These are phyloP conservation scores for Plecturocebus donacophilus DNA, from an alignment of 2,113 vertebrate genomes.

Conservation along the genomic window DNA sequence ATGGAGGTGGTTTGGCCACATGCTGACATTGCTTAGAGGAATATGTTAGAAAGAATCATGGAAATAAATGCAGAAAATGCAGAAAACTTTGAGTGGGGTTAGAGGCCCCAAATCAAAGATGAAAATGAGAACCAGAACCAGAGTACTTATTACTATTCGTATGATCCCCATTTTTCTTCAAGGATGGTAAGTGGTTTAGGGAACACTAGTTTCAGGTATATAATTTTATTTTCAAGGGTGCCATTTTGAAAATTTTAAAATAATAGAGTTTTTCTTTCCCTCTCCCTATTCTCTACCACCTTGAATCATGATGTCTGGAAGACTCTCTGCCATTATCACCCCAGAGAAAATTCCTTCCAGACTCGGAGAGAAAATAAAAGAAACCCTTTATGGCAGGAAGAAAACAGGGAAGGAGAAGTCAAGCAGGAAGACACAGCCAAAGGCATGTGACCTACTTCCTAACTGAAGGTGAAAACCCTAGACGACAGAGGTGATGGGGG, in stretches of 20 bases:
- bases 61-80: not conserved
- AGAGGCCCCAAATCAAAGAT: not conserved
- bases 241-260: constrained; percentile 40
- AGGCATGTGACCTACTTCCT: not conserved
- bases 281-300: not conserved
- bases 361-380: not conserved
- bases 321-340: not conserved
- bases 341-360: not conserved
- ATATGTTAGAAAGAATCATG: not conserved
- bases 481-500: not conserved
- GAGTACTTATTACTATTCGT: not conserved
- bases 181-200: not conserved
- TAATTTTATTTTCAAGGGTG: constrained; percentile 43
- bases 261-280: not conserved
- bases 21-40: not conserved
- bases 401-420: not conserved
- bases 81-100: not conserved
- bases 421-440: not conserved
- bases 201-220: not conserved
- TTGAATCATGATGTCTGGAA: not conserved
- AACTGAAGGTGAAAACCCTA: not conserved
- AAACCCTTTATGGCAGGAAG: not conserved
- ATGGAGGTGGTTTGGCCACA: not conserved
- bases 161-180: not conserved
- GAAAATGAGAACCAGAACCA: not conserved